Conservation (phyloP, 2,888 invertebrate species). For the Macrophya alboannulata region DNA sequence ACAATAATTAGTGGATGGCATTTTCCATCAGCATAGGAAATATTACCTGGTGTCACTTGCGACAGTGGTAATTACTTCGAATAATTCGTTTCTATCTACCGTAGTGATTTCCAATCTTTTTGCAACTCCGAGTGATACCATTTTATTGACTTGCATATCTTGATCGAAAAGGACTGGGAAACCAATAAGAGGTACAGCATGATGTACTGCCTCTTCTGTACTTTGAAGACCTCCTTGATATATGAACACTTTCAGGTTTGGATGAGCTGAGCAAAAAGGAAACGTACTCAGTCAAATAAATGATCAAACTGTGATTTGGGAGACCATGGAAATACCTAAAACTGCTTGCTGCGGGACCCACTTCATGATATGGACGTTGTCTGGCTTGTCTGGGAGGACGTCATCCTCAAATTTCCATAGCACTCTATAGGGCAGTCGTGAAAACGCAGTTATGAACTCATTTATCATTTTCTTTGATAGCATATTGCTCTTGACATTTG, state of each 20-base stretch:
- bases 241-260: constrained; percentile 68
- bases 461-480: constrained; percentile 77
- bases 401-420: constrained; percentile 81
- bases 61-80: constrained; percentile 61
- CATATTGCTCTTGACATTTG: constrained; percentile 79
- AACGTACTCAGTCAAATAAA: background rate
- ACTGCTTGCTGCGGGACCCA: constrained; percentile 80
- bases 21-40: background rate
- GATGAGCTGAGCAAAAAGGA: constrained; percentile 63
- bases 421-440: constrained; percentile 78
- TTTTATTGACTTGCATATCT: constrained; percentile 59
- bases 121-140: constrained; percentile 64
- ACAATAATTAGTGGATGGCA: background rate
- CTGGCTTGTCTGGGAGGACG: constrained; percentile 72
- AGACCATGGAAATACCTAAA: constrained; percentile 70
- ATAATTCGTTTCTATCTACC: constrained; percentile 56
- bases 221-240: constrained; percentile 71
- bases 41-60: constrained; percentile 62
- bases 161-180: constrained; percentile 69
- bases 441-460: constrained; percentile 79
- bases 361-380: constrained; percentile 79
- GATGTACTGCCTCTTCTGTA: constrained; percentile 68
- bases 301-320: background rate
- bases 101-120: constrained; percentile 59
- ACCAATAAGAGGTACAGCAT: constrained; percentile 68